Evolutionary conservation across 2,888 invertebrate genomes (phyloP).

Genomic region (Adelognathus sp.): DNA sequence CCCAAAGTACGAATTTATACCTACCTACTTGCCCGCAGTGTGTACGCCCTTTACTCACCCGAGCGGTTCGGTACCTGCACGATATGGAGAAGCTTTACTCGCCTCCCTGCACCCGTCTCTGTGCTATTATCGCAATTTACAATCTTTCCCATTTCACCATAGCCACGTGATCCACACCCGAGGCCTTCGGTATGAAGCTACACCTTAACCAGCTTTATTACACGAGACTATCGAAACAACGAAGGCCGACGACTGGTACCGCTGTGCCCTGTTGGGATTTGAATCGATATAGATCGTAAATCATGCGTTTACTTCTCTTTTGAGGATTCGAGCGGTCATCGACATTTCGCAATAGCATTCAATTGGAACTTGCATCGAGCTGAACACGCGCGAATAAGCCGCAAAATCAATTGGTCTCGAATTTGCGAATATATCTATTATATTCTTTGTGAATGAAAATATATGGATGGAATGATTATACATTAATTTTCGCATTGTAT

Average conservation of each 20-base stretch:
- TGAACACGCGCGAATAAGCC: too few species aligned
- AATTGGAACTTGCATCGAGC: too few species aligned
- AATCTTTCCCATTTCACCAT: constrained; percentile 11
- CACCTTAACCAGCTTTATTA: too few species aligned
- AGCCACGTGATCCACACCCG: background rate
- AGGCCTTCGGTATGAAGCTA: background rate
- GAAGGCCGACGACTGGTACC: constrained; percentile 36
- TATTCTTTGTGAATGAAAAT: too few species aligned
- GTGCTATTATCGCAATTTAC: constrained; percentile 17
- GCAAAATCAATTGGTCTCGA: too few species aligned
- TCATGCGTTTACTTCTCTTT: too few species aligned
- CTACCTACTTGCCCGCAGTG: background rate
- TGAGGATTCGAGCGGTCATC: too few species aligned
- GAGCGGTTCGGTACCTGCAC: constrained; percentile 35
- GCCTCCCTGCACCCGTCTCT: constrained; percentile 3
- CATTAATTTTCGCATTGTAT: too few species aligned
- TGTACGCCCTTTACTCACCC: constrained; percentile 22
- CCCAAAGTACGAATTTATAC: background rate
- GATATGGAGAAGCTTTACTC: constrained; percentile 12
- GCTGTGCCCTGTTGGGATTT: background rate
- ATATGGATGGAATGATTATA: too few species aligned
- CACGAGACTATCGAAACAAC: constrained; percentile 10
- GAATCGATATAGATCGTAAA: constrained; percentile 8
- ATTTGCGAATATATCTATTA: too few species aligned
- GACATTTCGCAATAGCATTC: too few species aligned